Percentiles rank a stretch among this genome's conserved stretches.
Conservation (phyloP, 2,797 vertebrate species). For the Lepidocolaptes lacrymiger region DNA sequence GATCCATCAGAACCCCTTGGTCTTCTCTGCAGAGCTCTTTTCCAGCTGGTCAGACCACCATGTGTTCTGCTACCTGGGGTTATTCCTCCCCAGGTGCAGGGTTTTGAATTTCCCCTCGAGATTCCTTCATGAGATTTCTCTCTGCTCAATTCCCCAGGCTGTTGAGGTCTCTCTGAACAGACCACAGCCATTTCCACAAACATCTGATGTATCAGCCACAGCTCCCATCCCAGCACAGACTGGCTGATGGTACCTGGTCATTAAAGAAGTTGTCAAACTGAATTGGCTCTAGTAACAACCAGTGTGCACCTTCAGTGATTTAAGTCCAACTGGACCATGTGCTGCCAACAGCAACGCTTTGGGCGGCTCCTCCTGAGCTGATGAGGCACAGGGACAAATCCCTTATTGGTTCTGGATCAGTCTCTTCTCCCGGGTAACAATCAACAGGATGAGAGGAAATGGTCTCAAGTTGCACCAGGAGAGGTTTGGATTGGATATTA, state of each 20-base stretch:
- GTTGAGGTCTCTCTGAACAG: background rate
- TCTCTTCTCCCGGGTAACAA: background rate
- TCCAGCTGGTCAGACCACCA: background rate
- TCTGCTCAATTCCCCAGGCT: background rate
- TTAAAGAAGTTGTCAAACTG: background rate
- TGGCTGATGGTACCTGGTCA: background rate
- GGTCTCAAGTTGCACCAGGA: background rate
- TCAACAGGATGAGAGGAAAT: background rate
- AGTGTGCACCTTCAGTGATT: background rate
- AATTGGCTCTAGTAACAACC: accelerated
- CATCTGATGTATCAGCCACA: background rate
- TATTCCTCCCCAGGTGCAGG: background rate
- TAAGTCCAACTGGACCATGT: background rate
- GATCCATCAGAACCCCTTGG: background rate
- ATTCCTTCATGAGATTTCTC: background rate
- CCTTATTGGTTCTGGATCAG: background rate
- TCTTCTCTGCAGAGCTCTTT: background rate
- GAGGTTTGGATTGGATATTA: background rate
- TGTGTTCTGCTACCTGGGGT: background rate
- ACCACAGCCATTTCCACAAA: background rate
- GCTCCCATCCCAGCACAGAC: background rate
- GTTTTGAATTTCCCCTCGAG: background rate
- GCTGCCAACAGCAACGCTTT: background rate
- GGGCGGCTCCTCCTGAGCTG: background rate
- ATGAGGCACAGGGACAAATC: background rate